A percentile compares a stretch with the other conserved stretches of the same genome.
phyloP scores from a whole-genome alignment of 92 coral and sea anemone genomes.

The Metridium senile region DNA sequence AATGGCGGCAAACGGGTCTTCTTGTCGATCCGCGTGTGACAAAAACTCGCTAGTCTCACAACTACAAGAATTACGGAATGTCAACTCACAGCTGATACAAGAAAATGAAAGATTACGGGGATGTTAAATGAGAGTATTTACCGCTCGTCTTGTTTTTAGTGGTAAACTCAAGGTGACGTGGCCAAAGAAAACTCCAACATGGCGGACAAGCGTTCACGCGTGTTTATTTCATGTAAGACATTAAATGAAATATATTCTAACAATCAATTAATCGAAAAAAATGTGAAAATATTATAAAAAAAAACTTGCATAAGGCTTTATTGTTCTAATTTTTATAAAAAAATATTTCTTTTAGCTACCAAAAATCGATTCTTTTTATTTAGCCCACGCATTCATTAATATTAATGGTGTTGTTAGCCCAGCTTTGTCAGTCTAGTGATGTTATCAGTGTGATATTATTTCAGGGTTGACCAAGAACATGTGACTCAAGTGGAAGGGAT shows the following conservation, averaged over 20 bases:
- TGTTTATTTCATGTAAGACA: background rate
- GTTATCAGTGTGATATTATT: slow-evolving; percentile 30
- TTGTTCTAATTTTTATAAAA: background rate
- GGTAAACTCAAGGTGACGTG: slow-evolving; percentile 34
- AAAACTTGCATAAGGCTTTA: background rate
- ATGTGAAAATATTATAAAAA: background rate
- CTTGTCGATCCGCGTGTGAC: background rate
- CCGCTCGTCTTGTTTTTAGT: background rate
- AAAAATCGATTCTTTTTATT: background rate
- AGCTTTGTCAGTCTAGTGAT: background rate
- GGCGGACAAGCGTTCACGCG: slow-evolving; percentile 29
- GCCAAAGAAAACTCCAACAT: slow-evolving; percentile 38
- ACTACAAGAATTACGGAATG: slow-evolving; percentile 71
- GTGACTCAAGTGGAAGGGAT: slow-evolving; percentile 23
- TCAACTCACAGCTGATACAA: slow-evolving; percentile 60
- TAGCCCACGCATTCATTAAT: slow-evolving; percentile 15
- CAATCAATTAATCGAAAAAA: background rate
- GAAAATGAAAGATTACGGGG: slow-evolving; percentile 79
- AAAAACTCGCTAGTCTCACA: slow-evolving; percentile 41
- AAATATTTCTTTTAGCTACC: background rate
- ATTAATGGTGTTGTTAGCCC: background rate
- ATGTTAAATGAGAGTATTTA: slow-evolving; percentile 23
- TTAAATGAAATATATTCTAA: background rate
- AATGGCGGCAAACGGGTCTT: background rate
- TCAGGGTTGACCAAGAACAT: slow-evolving; percentile 22